Evolutionary conservation across 2,113 vertebrate genomes (phyloP).

Genomic region (Planiliza haematocheilus): DNA sequence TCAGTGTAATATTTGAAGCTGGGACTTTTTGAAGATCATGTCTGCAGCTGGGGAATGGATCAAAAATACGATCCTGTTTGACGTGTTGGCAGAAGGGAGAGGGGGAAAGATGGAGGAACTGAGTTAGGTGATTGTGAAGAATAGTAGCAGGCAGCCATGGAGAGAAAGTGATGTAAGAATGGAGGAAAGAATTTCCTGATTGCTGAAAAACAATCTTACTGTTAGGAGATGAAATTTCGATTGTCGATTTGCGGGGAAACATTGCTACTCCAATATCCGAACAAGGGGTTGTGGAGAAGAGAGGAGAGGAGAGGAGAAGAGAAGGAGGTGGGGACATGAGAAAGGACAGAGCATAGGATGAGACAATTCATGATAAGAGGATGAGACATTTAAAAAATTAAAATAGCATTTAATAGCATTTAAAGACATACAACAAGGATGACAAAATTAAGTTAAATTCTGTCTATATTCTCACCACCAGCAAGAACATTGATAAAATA

Average conservation of each 20-base stretch:
- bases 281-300: not conserved
- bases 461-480: no score
- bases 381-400: no score
- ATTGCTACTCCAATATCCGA: constrained; percentile 12
- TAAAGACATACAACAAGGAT: no score
- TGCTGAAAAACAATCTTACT: constrained; percentile 41
- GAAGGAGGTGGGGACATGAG: not conserved
- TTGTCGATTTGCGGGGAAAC: constrained; percentile 25
- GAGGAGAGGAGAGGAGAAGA: not conserved
- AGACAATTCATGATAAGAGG: no score
- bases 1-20: constrained; percentile 28
- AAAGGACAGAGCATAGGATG: not conserved
- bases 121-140: constrained; percentile 9
- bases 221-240: constrained; percentile 37
- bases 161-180: not conserved
- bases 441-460: no score
- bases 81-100: constrained; percentile 26
- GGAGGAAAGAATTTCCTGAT: not conserved
- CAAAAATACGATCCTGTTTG: constrained; percentile 37
- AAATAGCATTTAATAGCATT: no score
- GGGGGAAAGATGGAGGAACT: not conserved
- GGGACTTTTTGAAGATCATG: constrained; percentile 16
- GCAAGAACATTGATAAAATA: no score
- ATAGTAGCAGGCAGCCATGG: constrained; percentile 3
- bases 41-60: constrained; percentile 23